Percentiles rank a stretch among this genome's conserved stretches.
Conservation (phyloP, 2,113 vertebrate species). For the Paramormyrops kingsleyae region DNA sequence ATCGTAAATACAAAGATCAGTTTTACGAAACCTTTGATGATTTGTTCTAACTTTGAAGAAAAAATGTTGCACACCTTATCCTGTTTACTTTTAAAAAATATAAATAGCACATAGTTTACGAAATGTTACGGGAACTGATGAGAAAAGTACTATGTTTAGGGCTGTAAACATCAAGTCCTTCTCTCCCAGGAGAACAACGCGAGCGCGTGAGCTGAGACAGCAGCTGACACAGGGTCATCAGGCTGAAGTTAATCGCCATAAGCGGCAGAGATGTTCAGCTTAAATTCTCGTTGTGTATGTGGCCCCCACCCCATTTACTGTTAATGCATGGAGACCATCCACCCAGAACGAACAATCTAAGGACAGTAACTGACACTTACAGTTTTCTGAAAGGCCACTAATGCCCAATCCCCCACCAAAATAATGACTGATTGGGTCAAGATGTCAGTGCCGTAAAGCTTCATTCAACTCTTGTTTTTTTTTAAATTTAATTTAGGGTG, state of each 20-base stretch:
- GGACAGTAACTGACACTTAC: not conserved
- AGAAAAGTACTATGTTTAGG: not conserved
- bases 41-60: not conserved
- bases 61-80: not conserved
- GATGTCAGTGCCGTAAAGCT: not conserved
- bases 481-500: not conserved
- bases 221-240: not conserved
- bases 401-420: not conserved
- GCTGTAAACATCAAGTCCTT: conserved; percentile 4
- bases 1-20: not conserved
- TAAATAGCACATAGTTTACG: not conserved
- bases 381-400: not conserved
- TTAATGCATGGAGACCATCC: not conserved
- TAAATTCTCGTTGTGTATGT: not conserved
- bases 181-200: not conserved
- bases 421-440: not conserved
- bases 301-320: not conserved
- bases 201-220: not conserved
- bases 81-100: not conserved
- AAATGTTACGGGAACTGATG: not conserved
- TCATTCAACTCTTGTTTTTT: not conserved
- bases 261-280: not conserved
- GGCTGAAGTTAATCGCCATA: not conserved
- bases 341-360: not conserved
- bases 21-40: not conserved